These are phyloP conservation scores for Drosophila baimaii DNA, from an alignment of 1,140 invertebrate species.

Conservation along the genomic window DNA sequence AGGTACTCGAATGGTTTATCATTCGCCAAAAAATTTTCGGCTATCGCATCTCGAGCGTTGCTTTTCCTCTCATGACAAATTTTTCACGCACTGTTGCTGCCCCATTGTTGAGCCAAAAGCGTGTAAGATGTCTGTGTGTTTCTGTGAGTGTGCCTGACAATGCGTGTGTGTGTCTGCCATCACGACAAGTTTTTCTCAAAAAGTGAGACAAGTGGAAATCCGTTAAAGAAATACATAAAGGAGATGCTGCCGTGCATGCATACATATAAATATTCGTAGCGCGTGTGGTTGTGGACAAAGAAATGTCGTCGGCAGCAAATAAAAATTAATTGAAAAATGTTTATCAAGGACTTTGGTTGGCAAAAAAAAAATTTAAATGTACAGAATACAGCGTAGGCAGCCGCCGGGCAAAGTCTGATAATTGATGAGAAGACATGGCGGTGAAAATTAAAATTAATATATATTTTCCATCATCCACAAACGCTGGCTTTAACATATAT, in stretches of 20 bases:
- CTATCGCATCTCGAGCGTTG: conserved; percentile 3
- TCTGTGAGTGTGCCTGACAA: conserved; percentile 54
- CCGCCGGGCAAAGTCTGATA: conserved; percentile 23
- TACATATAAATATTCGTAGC: conserved; percentile 29
- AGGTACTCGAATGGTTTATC: conserved; percentile 22
- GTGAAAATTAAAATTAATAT: conserved; percentile 49
- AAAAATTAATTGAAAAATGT: conserved; percentile 83
- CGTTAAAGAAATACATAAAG: conserved; percentile 81
- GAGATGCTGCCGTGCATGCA: conserved; percentile 37
- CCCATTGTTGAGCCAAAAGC: conserved; percentile 22
- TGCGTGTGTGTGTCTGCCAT: conserved; percentile 55
- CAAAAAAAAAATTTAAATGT: conserved; percentile 51
- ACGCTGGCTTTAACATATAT: conserved; percentile 25
- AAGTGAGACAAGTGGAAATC: conserved; percentile 80
- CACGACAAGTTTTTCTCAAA: conserved; percentile 76
- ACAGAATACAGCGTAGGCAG: background rate
- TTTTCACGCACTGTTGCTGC: conserved; percentile 49
- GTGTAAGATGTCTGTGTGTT: conserved; percentile 33
- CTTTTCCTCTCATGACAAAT: conserved; percentile 16
- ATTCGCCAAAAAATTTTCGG: conserved; percentile 9
- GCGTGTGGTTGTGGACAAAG: conserved; percentile 54
- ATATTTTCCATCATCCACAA: conserved; percentile 18
- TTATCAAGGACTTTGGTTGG: conserved; percentile 76
- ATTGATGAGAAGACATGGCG: conserved; percentile 41
- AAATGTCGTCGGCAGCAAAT: conserved; percentile 78